Base-by-base conservation (phyloP, 2,888 invertebrate genomes). In the Scaptomyza caliginosa region DNA sequence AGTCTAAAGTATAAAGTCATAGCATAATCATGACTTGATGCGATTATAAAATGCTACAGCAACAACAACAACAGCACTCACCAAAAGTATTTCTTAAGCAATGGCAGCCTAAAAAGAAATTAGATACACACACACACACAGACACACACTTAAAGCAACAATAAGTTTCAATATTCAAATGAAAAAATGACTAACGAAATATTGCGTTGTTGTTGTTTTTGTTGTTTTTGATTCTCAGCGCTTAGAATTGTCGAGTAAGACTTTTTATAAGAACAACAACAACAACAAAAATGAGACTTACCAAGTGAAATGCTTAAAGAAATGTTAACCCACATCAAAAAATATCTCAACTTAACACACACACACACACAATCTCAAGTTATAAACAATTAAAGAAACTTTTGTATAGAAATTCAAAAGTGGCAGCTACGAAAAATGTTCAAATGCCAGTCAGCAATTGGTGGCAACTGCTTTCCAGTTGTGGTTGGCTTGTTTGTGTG, bases 21-120 rank as follows among this genome's bases (percentile, higher is more conserved):
- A 82, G 74, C 70, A 74, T 85, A 85, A 85, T 87, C 85, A 85
- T 85, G 85, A 85, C 85, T 85, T 85, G 85, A 85, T 85, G 85
- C 87, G 85, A 85, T 85, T 85, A 85, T 80, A 86, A 80, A 83
- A 83, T 66, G 60, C 64, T 59, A 58, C 55, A 69, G n/a, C n/a
- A 30, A 60, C 67, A 70, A 45, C 43, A 32, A 32, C 34, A 34
- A 16, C 34, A 34, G 65, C 68, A 70, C 54, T 55, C 21, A 43
- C 54, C 13, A 55, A 74, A 34, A 34, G 60, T 42, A 57, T 57
- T 42, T 55, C 23, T 43, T 40, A 48, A 43, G 50, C 45, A 72
- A 79, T 67, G 74, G 74, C 72, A 79, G 65, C 66, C 69, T 58
- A 64, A 68, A 85, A 83, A 83, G 85, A 85, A 85, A 87, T 85